Base-by-base conservation (phyloP, 2,888 invertebrate species). In the Reticulitermes lucifugus region DNA sequence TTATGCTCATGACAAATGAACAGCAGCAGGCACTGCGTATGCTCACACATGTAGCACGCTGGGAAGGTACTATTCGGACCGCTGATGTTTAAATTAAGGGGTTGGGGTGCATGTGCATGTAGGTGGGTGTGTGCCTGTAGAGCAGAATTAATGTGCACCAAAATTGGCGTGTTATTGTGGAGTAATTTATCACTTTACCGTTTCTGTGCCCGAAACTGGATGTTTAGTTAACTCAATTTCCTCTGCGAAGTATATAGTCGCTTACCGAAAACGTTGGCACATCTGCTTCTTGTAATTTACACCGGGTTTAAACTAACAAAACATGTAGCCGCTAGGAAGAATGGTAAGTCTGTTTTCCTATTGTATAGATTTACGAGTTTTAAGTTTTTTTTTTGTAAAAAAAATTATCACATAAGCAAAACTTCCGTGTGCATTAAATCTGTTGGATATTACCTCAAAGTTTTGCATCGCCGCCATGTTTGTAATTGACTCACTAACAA, bases 71-170 rank as follows among this genome's bases (percentile, higher is more conserved):
- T 60, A 79, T 70, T 55, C 71, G 60, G 29, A 82, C 77, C 75
- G 73, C 82, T 86, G 86, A 86, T 86, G 84, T 84, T 86, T 86
- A 86, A 86, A 86, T 86, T 83, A 86, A 86, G 75, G 85, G 29
- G 14, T 59, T n/a, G 46, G 55, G 43, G 46, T 46, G 70, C 70
- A 83, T 29, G 77, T 21, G 21, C 75, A 77, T 46, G 51, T 41
- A 73, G 14, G 41, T 29, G 71, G 14, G 51, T 46, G 46, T 71
- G 75, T 51, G 79, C 21, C 12, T 29, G 41, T 59, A 60, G 55
- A 59, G 81, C 41, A 77, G 83, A 84, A 81, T 86, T 84, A 84
- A 84, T 86, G 86, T 79, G 77, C 75, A 51, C 65, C 73, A 81
- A 79, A 84, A 81, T 86, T 55, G 86, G 86, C 79, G 65, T 86